A percentile compares a stretch with the other conserved stretches of the same genome.
phyloP scores from a whole-genome alignment of 2,888 invertebrate genomes.

The Dioctria linearis region DNA sequence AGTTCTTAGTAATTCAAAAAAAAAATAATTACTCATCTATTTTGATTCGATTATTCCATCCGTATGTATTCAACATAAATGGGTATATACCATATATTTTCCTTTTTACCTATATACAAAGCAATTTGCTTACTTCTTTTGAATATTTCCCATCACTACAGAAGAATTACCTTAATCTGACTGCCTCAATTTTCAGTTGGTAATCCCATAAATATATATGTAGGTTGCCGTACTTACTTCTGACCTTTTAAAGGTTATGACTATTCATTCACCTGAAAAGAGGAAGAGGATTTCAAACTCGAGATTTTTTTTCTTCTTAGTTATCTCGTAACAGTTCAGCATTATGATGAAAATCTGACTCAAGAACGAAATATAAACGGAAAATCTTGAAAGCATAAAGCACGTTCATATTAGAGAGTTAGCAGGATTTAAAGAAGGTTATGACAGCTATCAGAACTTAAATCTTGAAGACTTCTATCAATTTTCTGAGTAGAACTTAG shows the following conservation, averaged over 20 bases:
- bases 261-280: slow-evolving; percentile 31
- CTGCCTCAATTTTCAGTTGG: not conserved
- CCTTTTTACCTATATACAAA: not conserved
- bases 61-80: no score
- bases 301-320: not conserved
- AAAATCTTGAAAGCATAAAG: slow-evolving; percentile 55
- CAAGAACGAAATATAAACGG: slow-evolving; percentile 14
- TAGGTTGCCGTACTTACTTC: slow-evolving; percentile 18
- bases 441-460: slow-evolving; percentile 55
- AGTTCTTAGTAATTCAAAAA: no score
- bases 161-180: not conserved
- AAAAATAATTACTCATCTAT: no score
- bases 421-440: slow-evolving; percentile 59
- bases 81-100: no score
- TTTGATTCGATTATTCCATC: no score
- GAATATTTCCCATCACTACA: not conserved
- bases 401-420: slow-evolving; percentile 56
- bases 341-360: slow-evolving; percentile 22
- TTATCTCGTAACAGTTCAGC: slow-evolving; percentile 8
- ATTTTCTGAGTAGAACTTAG: slow-evolving; percentile 49
- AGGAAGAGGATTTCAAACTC: not conserved
- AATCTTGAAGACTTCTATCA: slow-evolving; percentile 54
- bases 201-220: slow-evolving; percentile 21
- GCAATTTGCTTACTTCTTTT: slow-evolving; percentile 8
- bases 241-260: slow-evolving; percentile 25